Evolutionary conservation across 1,140 invertebrate genomes (phyloP), one percentile per base, ranked within the genome.

Genomic region (Gyrodactylus bullatarudis): DNA sequence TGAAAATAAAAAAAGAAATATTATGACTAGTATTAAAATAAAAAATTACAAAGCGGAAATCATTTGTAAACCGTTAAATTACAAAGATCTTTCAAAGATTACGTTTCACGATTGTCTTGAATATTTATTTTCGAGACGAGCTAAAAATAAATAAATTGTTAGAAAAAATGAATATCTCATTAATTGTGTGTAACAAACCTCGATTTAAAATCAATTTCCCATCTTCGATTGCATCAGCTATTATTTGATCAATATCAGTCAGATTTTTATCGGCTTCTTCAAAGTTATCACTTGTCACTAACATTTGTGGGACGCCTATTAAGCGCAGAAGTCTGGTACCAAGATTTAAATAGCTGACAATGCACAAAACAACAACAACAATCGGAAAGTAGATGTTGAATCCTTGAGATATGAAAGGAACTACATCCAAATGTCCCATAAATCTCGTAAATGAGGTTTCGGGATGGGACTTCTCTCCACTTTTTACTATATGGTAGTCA

Each of bases 301-400:
- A 16, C 34, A 54, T 16, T 54, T 54, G 34, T 54, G 34, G 89
- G 80, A 96, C 93, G 25, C 92, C 92, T 75, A 95, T 84, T 69
- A 87, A 84, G 26, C 89, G 88, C 8, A 96, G 82, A 68, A 92
- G 80, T 74, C 90, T 85, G 75, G 87, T 88, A 26, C 91, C 92
- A n/a, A 95, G 79, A 78, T 87, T 89, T 79, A 96, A 92, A 83
- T 93, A 96, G 0, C 91, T 97, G 73, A 89, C 88, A 74, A 92
- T 79, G 78, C 91, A 95, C 76, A 99, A 86, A 73, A 89, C 83
- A 54, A 97, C 84, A 78, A 99, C 93, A 71, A 88, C 85, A 84
- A 97, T 96, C 0, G 95, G 95, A 81, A 98, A 95, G 79, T 98
- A 99, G 68, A 99, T 88, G 81, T 98, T 97, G 81, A 99, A 97